Base-by-base conservation (phyloP, 2,797 vertebrate species). In the Limnodromus scolopaceus region DNA sequence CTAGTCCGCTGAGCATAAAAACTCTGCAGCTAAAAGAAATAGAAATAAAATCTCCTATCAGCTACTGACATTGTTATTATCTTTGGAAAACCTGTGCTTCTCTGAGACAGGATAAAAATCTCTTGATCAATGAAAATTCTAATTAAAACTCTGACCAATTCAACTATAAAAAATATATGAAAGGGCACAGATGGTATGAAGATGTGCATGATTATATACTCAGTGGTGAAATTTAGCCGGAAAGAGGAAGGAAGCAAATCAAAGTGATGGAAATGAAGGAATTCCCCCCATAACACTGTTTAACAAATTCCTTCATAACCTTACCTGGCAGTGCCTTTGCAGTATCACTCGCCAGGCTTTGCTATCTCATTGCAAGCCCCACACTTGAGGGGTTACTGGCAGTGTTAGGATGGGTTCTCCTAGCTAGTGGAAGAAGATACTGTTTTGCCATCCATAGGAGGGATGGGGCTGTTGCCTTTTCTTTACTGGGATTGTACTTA, bases 231-330 rank as follows among this genome's bases (percentile, higher is more conserved):
- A 91, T 82, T 54, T 76, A 82, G n/a, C 60, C 63, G 39, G 30
- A 76, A 87, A 84, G 39, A 84, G 39, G 91, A 96, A 70, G 38
- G 25, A 93, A 83, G 23, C n/a, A 88, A 94, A 93, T 81, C 32
- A 74, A 58, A 93, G 43, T 45, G 30, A 61, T 34, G 18, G 34
- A 82, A 87, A 74, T 58, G 6, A 81, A 94, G 58, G 36, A 79
- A 19, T 65, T 72, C 5, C 15, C 17, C 11, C 32, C 78, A 2
- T 55, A 78, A 64, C 27, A 39, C 20, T 60, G 10, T 55, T 79
- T 76, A 70, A 65, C 15, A 46, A 70, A 83, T 80, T 81, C 25
- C 9, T 89, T 85, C 25, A 14, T 64, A 79, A 74, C 68, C 15
- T 77, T 39, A 66, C 22, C 28, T 68, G 60, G 14, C 45, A 84